Percentiles rank a stretch among this genome's conserved stretches.
Conservation (phyloP, 2,888 invertebrate genomes). For the Anticlea derivata region DNA sequence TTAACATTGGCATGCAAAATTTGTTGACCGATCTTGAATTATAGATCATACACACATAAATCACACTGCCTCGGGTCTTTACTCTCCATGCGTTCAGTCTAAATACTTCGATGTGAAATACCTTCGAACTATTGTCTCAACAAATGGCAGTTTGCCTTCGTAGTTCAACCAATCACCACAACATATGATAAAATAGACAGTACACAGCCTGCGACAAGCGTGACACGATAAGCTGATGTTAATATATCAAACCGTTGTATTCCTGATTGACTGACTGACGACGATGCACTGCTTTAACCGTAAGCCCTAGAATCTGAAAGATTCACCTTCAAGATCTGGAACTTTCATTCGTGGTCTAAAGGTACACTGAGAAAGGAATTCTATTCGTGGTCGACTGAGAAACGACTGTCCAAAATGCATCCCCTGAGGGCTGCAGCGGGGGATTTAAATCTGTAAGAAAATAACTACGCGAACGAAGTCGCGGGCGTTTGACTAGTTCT, state of each 20-base stretch:
- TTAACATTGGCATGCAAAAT: too few relatives aligned
- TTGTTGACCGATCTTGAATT: too few relatives aligned
- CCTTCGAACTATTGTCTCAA: not conserved
- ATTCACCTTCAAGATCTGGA: too few relatives aligned
- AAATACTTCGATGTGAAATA: not conserved
- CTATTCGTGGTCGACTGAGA: too few relatives aligned
- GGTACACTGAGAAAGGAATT: too few relatives aligned
- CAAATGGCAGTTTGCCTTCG: not conserved
- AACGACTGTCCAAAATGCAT: too few relatives aligned
- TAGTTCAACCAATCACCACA: not conserved
- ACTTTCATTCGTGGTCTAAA: not conserved
- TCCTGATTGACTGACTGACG: not conserved
- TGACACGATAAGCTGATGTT: not conserved
- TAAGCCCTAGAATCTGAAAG: too few relatives aligned
- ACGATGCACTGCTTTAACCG: not conserved
- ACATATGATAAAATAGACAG: too few relatives aligned
- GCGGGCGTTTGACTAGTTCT: not conserved
- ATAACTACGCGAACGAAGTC: conserved; percentile 1
- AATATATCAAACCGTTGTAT: not conserved
- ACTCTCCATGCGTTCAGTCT: not conserved
- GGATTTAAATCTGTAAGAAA: too few relatives aligned
- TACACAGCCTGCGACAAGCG: conserved; percentile 3
- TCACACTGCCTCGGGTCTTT: not conserved
- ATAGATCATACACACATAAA: too few relatives aligned
- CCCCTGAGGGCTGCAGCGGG: too few relatives aligned